Percentiles rank a stretch among this genome's conserved stretches.
These are phyloP conservation scores for Hypercompe scribonia DNA, from an alignment of 2,888 invertebrate species.

Conservation along the genomic window DNA sequence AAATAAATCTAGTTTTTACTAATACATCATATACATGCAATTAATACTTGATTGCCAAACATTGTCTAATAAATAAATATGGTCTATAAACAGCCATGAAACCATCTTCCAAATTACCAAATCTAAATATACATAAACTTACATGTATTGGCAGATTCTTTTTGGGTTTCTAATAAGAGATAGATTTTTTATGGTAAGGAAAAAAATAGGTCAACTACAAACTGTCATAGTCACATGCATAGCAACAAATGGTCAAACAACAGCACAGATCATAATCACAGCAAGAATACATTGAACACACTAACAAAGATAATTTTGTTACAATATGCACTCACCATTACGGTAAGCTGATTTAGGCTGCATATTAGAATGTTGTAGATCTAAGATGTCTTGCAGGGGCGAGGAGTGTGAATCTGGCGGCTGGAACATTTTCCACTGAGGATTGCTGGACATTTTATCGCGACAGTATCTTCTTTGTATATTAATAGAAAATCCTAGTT, in stretches of 20 bases:
- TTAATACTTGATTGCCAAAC: background rate
- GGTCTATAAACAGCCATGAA: background rate
- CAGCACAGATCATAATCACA: background rate
- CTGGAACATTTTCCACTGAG: slow-evolving; percentile 96
- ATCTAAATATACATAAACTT: slow-evolving; percentile 4
- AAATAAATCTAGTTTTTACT: background rate
- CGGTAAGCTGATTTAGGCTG: slow-evolving; percentile 84
- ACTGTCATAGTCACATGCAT: background rate
- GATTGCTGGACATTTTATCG: slow-evolving; percentile 91
- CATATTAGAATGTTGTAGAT: slow-evolving; percentile 88
- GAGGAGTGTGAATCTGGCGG: slow-evolving; percentile 95
- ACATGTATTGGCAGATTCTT: background rate
- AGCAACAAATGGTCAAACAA: background rate
- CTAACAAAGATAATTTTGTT: slow-evolving; percentile 28
- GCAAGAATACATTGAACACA: background rate
- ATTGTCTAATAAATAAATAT: background rate
- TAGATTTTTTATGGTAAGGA: background rate
- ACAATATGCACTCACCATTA: slow-evolving; percentile 79
- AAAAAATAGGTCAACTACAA: slow-evolving; percentile 12
- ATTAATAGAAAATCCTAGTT: slow-evolving; percentile 76
- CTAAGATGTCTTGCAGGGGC: slow-evolving; percentile 93
- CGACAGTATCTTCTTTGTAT: slow-evolving; percentile 77
- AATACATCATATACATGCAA: no score
- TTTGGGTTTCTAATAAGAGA: background rate
- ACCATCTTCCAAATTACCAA: background rate